Conservation (phyloP, 2,797 vertebrate genomes). For the Aphelocoma californica region DNA sequence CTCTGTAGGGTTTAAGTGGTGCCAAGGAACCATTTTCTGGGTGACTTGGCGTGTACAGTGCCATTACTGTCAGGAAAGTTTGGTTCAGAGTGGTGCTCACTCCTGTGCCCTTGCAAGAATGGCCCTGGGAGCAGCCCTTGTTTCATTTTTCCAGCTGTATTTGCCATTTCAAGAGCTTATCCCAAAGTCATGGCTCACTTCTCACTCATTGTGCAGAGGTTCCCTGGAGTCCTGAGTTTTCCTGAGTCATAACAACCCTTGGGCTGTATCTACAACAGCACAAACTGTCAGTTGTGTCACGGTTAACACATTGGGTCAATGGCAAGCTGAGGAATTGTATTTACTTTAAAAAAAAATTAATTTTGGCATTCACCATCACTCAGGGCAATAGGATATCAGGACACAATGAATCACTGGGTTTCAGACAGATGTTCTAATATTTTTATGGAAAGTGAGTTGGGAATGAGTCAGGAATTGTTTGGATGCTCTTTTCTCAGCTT, state of each 20-base stretch:
- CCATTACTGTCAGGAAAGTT: conserved; percentile 36
- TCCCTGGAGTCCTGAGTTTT: not conserved
- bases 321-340: not conserved
- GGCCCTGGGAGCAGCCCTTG: not conserved
- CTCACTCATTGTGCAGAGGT: not conserved
- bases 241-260: not conserved
- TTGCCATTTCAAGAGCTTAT: not conserved
- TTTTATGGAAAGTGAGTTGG: not conserved
- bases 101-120: not conserved
- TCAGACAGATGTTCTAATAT: not conserved
- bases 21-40: conserved; percentile 58
- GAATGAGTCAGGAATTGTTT: not conserved
- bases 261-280: not conserved
- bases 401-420: not conserved
- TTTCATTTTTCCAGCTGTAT: not conserved
- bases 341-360: not conserved
- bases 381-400: not conserved
- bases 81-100: not conserved
- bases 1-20: not conserved
- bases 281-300: not conserved
- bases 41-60: conserved; percentile 25
- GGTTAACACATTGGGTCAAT: not conserved
- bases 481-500: not conserved
- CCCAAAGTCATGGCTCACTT: not conserved
- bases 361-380: not conserved